These are phyloP conservation scores for Craniophora ligustri DNA, from an alignment of 2,888 invertebrate genomes.

Conservation along the genomic window DNA sequence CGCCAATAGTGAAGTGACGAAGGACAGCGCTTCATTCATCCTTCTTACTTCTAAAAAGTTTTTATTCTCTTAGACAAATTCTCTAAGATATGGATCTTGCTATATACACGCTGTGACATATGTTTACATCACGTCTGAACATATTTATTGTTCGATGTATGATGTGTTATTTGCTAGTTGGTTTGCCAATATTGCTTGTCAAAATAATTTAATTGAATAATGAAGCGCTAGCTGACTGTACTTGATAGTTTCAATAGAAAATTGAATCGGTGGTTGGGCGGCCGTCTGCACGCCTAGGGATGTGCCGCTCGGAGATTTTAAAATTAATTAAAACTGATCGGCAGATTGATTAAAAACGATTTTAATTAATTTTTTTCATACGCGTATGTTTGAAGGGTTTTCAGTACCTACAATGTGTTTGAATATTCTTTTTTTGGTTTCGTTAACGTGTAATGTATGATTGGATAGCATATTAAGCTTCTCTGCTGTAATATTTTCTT, in stretches of 20 bases:
- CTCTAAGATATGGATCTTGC: no score
- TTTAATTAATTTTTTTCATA: constrained; percentile 26
- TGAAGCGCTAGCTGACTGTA: constrained; percentile 37
- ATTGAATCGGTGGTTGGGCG: constrained; percentile 55
- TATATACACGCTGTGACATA: no score
- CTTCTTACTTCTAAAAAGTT: no score
- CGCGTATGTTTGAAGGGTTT: constrained; percentile 4
- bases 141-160: no score
- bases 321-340: constrained; percentile 48
- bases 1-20: no score
- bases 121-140: no score
- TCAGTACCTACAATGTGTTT: constrained; percentile 3
- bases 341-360: constrained; percentile 34
- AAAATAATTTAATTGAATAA: background rate
- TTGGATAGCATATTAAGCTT: background rate
- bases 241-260: constrained; percentile 60
- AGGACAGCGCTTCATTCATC: no score
- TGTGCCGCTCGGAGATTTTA: constrained; percentile 28
- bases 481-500: no score
- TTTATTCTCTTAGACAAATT: no score
- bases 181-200: no score
- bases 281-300: constrained; percentile 51
- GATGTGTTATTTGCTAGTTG: no score
- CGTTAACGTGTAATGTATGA: background rate
- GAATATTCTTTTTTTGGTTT: background rate